Percentiles rank a stretch among this genome's conserved stretches.
Conservation (phyloP, 2,888 invertebrate species). For the Eilema griseolum region DNA sequence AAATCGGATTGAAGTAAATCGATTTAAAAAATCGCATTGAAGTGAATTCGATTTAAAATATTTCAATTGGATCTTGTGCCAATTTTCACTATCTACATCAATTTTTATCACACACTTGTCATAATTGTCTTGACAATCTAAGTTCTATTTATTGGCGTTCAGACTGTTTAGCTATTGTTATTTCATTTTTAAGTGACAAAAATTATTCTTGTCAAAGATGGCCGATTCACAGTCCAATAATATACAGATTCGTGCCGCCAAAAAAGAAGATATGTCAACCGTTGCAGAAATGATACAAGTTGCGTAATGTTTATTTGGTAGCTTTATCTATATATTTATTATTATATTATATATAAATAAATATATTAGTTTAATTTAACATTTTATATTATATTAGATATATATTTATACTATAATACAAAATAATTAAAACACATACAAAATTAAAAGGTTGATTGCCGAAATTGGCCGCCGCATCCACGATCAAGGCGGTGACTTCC, state of each 20-base stretch:
- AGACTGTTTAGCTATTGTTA: neutral
- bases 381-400: no score
- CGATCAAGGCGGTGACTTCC: no score
- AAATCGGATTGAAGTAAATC: neutral
- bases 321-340: neutral
- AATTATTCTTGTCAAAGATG: neutral
- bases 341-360: no score
- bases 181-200: neutral
- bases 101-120: neutral
- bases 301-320: neutral
- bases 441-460: no score
- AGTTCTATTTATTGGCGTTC: neutral
- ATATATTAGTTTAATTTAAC: no score
- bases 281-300: slow-evolving; percentile 5
- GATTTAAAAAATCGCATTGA: neutral
- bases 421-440: no score
- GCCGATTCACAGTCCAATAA: neutral
- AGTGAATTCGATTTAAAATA: neutral
- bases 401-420: no score
- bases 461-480: no score
- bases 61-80: neutral
- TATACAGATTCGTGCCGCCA: neutral
- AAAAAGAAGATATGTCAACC: neutral
- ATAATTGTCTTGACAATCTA: neutral
- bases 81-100: neutral